Conservation (phyloP, 2,888 invertebrate species). For the Epirrhoe tristata region DNA sequence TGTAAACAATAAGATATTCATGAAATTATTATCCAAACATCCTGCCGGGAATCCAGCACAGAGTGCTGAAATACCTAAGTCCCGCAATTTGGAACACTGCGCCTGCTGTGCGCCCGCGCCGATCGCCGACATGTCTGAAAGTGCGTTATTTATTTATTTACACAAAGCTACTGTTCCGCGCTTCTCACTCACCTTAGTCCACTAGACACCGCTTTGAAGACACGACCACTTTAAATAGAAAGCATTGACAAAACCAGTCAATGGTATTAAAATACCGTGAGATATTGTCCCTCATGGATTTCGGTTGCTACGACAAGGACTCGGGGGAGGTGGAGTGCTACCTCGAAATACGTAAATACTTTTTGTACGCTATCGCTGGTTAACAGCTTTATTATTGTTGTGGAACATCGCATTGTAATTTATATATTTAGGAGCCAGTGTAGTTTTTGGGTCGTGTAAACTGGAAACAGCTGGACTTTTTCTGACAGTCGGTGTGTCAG, state of each 20-base stretch:
- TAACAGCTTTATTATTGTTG: constrained; percentile 74
- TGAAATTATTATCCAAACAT: constrained; percentile 74
- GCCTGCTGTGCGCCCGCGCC: constrained; percentile 69
- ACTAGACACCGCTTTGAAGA: constrained; percentile 76
- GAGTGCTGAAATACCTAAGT: constrained; percentile 62
- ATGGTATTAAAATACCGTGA: constrained; percentile 64
- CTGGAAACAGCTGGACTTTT: constrained; percentile 79
- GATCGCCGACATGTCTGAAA: constrained; percentile 73
- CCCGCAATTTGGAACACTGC: constrained; percentile 74
- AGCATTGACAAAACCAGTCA: constrained; percentile 59
- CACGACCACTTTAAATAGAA: constrained; percentile 64
- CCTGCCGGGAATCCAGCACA: constrained; percentile 64
- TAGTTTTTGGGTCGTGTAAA: constrained; percentile 84
- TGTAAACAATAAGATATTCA: constrained; percentile 59
- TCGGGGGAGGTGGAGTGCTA: constrained; percentile 89
- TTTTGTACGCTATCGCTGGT: constrained; percentile 71
- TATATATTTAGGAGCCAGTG: constrained; percentile 83
- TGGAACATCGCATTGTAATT: constrained; percentile 80
- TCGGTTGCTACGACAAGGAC: constrained; percentile 87
- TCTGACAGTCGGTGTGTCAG: constrained; percentile 76
- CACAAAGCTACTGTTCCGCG: constrained; percentile 68
- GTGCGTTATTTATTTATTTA: constrained; percentile 82
- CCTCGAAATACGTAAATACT: constrained; percentile 88
- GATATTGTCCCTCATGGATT: constrained; percentile 81
- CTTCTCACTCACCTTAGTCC: constrained; percentile 69